A percentile compares a stretch with the other conserved stretches of the same genome.
Evolutionary conservation across 2,888 invertebrate genomes (phyloP).

Genomic region (Drosophila histrio): DNA sequence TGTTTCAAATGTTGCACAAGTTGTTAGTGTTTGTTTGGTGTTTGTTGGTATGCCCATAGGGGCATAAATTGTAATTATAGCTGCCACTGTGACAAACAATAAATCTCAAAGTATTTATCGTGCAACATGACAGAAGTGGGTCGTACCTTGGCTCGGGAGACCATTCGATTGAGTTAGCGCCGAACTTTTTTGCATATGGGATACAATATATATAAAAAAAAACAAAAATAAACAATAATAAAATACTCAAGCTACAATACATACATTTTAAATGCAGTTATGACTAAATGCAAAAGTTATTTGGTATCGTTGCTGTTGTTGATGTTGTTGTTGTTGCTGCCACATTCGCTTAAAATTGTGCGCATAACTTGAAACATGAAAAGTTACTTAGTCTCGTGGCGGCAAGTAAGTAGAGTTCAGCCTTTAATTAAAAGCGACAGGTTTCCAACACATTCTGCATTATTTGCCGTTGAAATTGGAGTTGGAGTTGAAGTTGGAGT

Average conservation of each 20-base stretch:
- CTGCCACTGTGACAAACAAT: conserved; percentile 75
- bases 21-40: conserved; percentile 29
- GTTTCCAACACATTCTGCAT: conserved; percentile 66
- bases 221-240: conserved; percentile 25
- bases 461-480: conserved; percentile 69
- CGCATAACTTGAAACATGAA: conserved; percentile 75
- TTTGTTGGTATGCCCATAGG: conserved; percentile 45
- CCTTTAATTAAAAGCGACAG: conserved; percentile 79
- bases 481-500: conserved; percentile 16
- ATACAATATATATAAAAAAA: neutral
- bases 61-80: conserved; percentile 78
- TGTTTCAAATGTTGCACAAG: conserved; percentile 57
- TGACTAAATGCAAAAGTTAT: conserved; percentile 76
- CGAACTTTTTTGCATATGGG: conserved; percentile 28
- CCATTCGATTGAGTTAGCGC: conserved; percentile 41
- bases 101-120: conserved; percentile 76
- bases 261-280: conserved; percentile 74
- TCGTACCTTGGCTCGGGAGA: conserved; percentile 52
- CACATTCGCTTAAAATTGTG: conserved; percentile 70
- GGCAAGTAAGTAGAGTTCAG: conserved; percentile 25
- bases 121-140: conserved; percentile 78
- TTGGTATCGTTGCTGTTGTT: conserved; percentile 25
- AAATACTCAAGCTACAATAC: conserved; percentile 37
- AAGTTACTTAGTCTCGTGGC: conserved; percentile 71
- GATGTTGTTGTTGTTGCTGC: conserved; percentile 20